Evolutionary conservation across 2,888 invertebrate genomes (phyloP), one percentile per base, ranked within the genome.

Genomic region (Heliothis peltigera): DNA sequence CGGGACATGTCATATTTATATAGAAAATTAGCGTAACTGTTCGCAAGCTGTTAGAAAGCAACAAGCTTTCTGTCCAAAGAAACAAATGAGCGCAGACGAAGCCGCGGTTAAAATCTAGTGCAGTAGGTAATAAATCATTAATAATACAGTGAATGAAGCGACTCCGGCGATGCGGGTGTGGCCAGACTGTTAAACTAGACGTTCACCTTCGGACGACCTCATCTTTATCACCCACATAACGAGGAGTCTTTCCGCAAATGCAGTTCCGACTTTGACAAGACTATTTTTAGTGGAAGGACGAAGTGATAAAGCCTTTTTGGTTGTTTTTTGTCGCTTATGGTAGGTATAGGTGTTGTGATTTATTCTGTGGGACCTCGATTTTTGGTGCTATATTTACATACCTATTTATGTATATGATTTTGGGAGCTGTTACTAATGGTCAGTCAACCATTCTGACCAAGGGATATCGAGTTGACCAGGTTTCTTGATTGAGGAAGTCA

Each of bases 141-240:
- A 10, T 21, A 43, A 32, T 47, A 35, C 42, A 21, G 8, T 25
- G 15, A 18, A 54, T 15, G 25, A n/a, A 61, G 53, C 46, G 17
- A 35, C n/a, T 32, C 61, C 55, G 43, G 44, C 17, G 39, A 83
- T 87, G 84, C 87, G 87, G 88, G 87, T 71, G 62, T 70, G 77
- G 70, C 78, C 83, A 82, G 87, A 85, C 85, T 85, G 44, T 48
- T 60, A 3, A 78, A 84, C 74, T 78, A 85, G 81, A 83, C 80
- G 44, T 5, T 57, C 72, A 70, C 87, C 88, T 86, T 84, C 82
- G 54, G 18, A 17, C 72, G 84, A 82, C 87, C 87, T 87, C 70
- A 69, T 19, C 15, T 53, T 56, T 70, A 75, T 62, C 74, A 70
- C 81, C 80, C 74, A 73, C 81, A 79, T 80, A 39, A 64, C 58